Evolutionary conservation across 1,140 invertebrate species (phyloP).

Genomic region (Wasmannia auropunctata): DNA sequence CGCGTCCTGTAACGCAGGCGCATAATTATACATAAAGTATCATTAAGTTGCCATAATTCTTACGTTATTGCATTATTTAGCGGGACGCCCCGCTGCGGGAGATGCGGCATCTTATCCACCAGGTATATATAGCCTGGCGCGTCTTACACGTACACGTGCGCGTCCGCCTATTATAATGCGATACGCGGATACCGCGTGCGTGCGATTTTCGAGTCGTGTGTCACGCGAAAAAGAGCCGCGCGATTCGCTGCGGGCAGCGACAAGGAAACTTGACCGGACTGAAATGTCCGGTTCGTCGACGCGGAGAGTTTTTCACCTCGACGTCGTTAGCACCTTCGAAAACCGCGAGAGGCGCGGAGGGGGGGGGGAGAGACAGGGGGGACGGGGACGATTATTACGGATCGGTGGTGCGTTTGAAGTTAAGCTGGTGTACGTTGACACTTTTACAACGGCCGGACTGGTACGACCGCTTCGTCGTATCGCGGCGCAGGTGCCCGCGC

Average conservation of each 20-base stretch:
- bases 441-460: slow-evolving; percentile 53
- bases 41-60: slow-evolving; percentile 84
- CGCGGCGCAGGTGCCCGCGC: slow-evolving; percentile 61
- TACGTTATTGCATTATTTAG: slow-evolving; percentile 84
- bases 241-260: background rate
- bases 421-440: slow-evolving; percentile 42
- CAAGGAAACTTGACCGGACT: background rate
- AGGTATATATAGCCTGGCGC: slow-evolving; percentile 66
- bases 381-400: slow-evolving; percentile 15
- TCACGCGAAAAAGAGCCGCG: slow-evolving; percentile 61
- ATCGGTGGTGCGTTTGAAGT: background rate
- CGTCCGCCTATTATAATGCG: slow-evolving; percentile 70
- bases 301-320: background rate
- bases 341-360: background rate
- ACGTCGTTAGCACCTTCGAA: slow-evolving; percentile 42
- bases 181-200: slow-evolving; percentile 59
- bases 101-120: slow-evolving; percentile 75
- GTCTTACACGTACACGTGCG: slow-evolving; percentile 9
- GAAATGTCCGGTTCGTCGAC: slow-evolving; percentile 22
- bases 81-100: slow-evolving; percentile 77
- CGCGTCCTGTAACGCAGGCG: slow-evolving; percentile 55
- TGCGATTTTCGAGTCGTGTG: slow-evolving; percentile 43
- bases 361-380: no score
- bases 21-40: slow-evolving; percentile 84
- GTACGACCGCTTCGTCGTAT: slow-evolving; percentile 62